Conservation (phyloP, 2,888 invertebrate species). For the Sarcophaga rosellei region DNA sequence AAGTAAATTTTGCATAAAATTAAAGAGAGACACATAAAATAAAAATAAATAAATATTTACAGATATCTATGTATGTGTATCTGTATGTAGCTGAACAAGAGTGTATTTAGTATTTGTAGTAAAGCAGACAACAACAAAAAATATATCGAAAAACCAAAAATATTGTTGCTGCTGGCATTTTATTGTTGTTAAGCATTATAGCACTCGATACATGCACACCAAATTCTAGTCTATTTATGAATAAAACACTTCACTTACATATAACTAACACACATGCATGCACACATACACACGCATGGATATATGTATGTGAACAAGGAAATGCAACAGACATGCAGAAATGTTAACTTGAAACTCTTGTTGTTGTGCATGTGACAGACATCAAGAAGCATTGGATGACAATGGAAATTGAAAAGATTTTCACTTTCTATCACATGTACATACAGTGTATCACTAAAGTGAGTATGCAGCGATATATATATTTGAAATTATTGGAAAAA, state of each 20-base stretch:
- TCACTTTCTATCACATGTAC: constrained; percentile 4
- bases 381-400: background rate
- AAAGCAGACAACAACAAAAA: background rate
- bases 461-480: too few species aligned
- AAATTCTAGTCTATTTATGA: constrained; percentile 8
- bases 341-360: background rate
- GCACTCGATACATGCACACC: background rate
- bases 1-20: background rate
- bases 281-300: background rate
- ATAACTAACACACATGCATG: background rate
- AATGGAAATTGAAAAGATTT: constrained; percentile 19
- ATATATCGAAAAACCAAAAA: constrained; percentile 22
- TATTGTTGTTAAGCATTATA: constrained; percentile 8
- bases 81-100: background rate
- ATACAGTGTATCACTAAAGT: too few species aligned
- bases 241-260: constrained; percentile 16
- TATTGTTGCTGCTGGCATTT: constrained; percentile 47
- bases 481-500: too few species aligned
- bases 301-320: background rate
- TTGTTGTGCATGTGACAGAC: constrained; percentile 33
- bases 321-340: constrained; percentile 1
- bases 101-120: background rate
- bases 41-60: background rate
- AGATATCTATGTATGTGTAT: background rate
- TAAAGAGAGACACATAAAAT: background rate